These are phyloP conservation scores for Tupiocoris notatus DNA, from an alignment of 2,888 invertebrate genomes.

Conservation along the genomic window DNA sequence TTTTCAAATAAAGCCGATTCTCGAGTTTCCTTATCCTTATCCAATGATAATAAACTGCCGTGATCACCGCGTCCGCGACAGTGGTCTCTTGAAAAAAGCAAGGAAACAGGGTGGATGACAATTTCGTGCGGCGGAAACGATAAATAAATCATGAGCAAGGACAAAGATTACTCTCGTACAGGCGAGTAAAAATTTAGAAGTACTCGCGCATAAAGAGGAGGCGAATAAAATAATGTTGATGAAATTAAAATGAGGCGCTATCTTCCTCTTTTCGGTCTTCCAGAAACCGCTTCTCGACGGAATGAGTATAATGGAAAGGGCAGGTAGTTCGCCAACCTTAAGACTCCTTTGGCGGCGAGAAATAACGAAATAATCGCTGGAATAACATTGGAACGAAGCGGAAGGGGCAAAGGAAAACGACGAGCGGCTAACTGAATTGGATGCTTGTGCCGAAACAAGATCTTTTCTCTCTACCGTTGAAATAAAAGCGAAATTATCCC, in stretches of 20 bases:
- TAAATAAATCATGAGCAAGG: background rate
- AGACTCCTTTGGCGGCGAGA: background rate
- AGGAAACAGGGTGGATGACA: background rate
- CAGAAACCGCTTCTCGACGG: background rate
- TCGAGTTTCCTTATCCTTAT: too few species aligned
- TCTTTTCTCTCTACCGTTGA: too few species aligned
- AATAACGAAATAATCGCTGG: background rate
- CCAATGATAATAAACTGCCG: too few species aligned
- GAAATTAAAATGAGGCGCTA: background rate
- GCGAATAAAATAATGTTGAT: background rate
- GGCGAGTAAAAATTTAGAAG: background rate
- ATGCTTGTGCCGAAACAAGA: background rate
- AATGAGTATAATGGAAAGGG: background rate
- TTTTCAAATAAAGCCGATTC: too few species aligned
- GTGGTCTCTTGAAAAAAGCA: background rate
- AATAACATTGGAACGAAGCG: background rate
- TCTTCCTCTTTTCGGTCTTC: background rate
- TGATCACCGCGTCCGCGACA: too few species aligned
- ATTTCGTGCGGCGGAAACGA: background rate
- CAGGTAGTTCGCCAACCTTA: background rate
- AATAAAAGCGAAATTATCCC: background rate
- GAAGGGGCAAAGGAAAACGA: background rate
- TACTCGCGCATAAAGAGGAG: background rate
- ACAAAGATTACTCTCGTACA: background rate
- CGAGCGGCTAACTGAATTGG: background rate